Evolutionary conservation across 2,888 invertebrate genomes (phyloP).

Genomic region (Laothoe populi): DNA sequence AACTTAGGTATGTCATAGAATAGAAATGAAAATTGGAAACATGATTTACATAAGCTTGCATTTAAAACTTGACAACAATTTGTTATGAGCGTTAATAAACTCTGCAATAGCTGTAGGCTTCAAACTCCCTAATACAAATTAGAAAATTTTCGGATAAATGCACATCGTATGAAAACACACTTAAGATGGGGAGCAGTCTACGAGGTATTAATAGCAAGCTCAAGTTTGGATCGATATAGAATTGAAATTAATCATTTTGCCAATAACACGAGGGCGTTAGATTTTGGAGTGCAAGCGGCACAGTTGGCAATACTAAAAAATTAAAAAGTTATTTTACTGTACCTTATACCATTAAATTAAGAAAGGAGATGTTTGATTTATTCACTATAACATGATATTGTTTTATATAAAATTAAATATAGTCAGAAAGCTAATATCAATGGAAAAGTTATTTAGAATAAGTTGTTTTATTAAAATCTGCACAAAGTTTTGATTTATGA

Average conservation of each 20-base stretch:
- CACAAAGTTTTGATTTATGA: too few species aligned
- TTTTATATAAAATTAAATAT: too few species aligned
- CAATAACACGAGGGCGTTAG: not conserved
- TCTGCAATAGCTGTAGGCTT: not conserved
- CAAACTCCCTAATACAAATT: constrained; percentile 45
- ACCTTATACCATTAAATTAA: not conserved
- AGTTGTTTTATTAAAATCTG: too few species aligned
- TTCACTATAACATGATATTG: too few species aligned
- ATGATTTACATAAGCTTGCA: not conserved
- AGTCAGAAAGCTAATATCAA: too few species aligned
- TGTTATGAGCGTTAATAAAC: not conserved
- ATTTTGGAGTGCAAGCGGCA: not conserved
- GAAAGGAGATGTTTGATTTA: too few species aligned
- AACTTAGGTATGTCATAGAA: too few species aligned
- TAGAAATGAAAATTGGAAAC: not conserved
- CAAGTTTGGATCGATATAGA: not conserved
- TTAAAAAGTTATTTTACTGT: not conserved
- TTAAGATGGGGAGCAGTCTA: not conserved
- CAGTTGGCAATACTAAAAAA: not conserved
- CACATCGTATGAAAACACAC: constrained; percentile 29
- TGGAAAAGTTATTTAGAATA: too few species aligned
- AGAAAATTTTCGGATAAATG: constrained; percentile 45
- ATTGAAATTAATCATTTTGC: constrained; percentile 15
- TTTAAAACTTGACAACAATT: not conserved
- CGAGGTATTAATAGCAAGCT: constrained; percentile 15